A percentile compares a stretch with the other conserved stretches of the same genome.
Evolutionary conservation across 2,113 vertebrate species (phyloP).

Genomic region (Origma solitaria): DNA sequence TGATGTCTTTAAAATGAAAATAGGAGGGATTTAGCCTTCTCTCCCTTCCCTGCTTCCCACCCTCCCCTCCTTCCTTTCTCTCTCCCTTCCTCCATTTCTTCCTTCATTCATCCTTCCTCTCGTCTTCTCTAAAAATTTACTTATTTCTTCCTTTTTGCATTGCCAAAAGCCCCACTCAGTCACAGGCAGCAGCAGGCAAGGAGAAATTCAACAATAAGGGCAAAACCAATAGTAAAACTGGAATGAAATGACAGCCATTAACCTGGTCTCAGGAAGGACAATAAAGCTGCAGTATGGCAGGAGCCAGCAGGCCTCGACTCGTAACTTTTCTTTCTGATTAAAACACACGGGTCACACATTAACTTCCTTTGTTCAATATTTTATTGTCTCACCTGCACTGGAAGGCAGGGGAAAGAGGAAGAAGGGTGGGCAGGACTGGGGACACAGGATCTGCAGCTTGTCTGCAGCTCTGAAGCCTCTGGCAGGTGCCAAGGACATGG

Average conservation of each 20-base stretch:
- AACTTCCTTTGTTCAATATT: neutral
- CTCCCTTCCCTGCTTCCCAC: neutral
- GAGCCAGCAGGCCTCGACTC: neutral
- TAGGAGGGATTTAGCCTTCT: neutral
- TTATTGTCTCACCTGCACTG: neutral
- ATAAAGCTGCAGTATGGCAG: constrained; percentile 36
- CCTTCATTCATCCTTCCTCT: neutral
- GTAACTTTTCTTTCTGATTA: neutral
- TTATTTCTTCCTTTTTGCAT: neutral
- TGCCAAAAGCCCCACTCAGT: neutral
- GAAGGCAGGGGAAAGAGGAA: neutral
- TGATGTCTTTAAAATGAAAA: neutral
- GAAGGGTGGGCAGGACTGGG: neutral
- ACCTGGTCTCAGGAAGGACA: constrained; percentile 1
- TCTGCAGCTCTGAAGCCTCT: neutral
- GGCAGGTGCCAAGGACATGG: neutral
- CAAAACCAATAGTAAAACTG: constrained; percentile 45
- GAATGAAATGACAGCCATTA: constrained; percentile 49
- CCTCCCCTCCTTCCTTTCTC: neutral
- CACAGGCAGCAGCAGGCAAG: constrained; percentile 2
- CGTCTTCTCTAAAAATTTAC: neutral
- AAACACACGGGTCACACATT: constrained; percentile 16
- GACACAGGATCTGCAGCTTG: neutral
- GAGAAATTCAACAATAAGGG: constrained; percentile 15
- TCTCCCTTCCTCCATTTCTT: neutral